Evolutionary conservation across 2,888 invertebrate genomes (phyloP), one percentile per base, ranked within the genome.

Genomic region (Dorcus parallelipipedus): DNA sequence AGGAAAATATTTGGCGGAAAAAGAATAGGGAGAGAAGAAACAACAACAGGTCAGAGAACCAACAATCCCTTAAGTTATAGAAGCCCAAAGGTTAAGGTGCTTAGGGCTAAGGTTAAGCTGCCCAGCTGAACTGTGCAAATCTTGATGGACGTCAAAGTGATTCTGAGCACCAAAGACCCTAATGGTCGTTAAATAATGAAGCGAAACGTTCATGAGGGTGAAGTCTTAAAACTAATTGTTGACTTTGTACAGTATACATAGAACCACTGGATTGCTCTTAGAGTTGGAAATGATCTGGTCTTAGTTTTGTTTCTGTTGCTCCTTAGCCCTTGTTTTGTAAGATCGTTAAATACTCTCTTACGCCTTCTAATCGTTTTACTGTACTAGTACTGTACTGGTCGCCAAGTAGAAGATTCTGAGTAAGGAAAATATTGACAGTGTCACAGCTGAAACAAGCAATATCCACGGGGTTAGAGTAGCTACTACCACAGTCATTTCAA

Each of bases 341-440:
- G 6, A 6, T 33, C 7, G 3, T 33, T 33, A n/a, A 17, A 38
- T 42, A 59, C 59, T 59, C 53, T 56, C 59, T 85, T 17, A 85
- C 82, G 65, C 86, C 86, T 72, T 88, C 87, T 2, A 88, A 80
- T 67, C 86, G 77, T 76, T 86, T 92, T 38, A 92, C 78, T 69
- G 88, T 88, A n/a, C 90, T 78, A n/a, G n/a, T n/a, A n/a, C n/a
- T n/a, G n/a, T n/a, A 20, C 90, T 88, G n/a, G 90, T 89, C 33
- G 80, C 73, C 14, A 92, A 78, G 77, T 89, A 91, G 64, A 89
- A 80, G 3, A 80, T 77, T 23, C 91, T 73, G 33, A 91, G 74
- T 9, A 83, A 73, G 56, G 84, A 84, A 73, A 92, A 88, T 9
- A 89, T 68, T 0, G 83, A 61, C 0, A 84, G 82, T 8, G 92